Evolutionary conservation across 2,888 invertebrate species (phyloP), one percentile per base, ranked within the genome.

Genomic region (Tuta absoluta): DNA sequence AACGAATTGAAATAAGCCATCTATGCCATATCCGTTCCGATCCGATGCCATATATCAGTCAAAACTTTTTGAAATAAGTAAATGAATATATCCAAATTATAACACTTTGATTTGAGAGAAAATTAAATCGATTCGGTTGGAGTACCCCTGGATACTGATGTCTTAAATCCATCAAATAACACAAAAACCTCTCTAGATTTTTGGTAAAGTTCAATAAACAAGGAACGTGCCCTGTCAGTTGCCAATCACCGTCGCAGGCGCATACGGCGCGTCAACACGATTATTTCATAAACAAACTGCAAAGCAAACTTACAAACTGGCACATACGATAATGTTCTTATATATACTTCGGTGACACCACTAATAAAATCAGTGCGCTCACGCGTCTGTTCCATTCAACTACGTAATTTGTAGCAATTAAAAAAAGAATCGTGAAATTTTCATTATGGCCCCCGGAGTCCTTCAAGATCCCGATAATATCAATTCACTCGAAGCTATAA

Each of bases 371-470:
- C 84, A 88, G 89, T 88, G 78, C 77, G 84, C 75, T 66, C 75
- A 79, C 80, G 70, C 77, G 79, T 79, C 77, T 70, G 74, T 73
- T 80, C 71, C 78, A 67, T 61, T 64, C 51, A 41, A 67, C 62
- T 53, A 58, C 57, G 8, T 7, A 48, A 19, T 49, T 10, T 19
- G 1, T 19, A 3, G 1, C 19, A 1, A 37, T 8, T 1, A 37
- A 12, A 37, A 1, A 11, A 37, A 11, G 11, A 11, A 11, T 37
- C 12, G 45, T 17, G 45, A 45, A n/a, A n/a, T n/a, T 53, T 62
- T n/a, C 63, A 79, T 71, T 72, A 91, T 91, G 89, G 85, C 89
- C 28, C 89, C 90, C 49, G 89, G 85, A 71, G 84, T 89, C 17
- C 73, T 81, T 45, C 82, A 87, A 69, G 85, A 80, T 68, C 70